Percentiles rank a stretch among this genome's conserved stretches.
Evolutionary conservation across 2,888 invertebrate species (phyloP).

Genomic region (Halictus ligatus): DNA sequence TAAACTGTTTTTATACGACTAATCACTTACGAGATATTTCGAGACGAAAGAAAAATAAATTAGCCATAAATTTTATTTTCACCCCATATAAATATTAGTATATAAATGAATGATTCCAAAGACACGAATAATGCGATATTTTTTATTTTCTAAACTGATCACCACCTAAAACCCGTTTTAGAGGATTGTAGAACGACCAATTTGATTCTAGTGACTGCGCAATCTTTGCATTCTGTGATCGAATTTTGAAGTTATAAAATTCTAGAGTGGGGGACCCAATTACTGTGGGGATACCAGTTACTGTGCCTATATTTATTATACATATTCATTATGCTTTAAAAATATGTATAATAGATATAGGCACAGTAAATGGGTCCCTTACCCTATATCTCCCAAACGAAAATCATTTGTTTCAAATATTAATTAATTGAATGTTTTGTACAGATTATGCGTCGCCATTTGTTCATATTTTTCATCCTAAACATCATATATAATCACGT

Average conservation of each 20-base stretch:
- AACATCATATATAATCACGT: slow-evolving; percentile 20
- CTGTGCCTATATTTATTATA: too few relatives aligned
- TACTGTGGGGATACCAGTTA: too few relatives aligned
- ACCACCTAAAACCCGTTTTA: too few relatives aligned
- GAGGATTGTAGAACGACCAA: neutral
- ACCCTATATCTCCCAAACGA: neutral
- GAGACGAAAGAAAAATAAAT: too few relatives aligned
- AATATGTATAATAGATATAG: too few relatives aligned
- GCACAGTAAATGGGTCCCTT: too few relatives aligned
- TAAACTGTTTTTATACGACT: neutral
- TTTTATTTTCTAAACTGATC: too few relatives aligned
- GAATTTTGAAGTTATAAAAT: neutral
- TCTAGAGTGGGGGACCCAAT: too few relatives aligned
- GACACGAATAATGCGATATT: too few relatives aligned
- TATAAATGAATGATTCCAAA: neutral
- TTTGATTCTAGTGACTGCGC: neutral
- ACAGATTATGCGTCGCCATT: slow-evolving; percentile 51
- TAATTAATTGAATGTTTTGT: slow-evolving; percentile 17
- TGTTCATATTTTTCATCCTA: slow-evolving; percentile 20
- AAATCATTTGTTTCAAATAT: neutral
- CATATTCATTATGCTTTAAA: too few relatives aligned
- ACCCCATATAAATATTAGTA: neutral
- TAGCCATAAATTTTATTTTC: neutral
- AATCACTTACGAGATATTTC: neutral
- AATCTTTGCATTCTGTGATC: neutral